Base-by-base conservation (phyloP, 2,797 vertebrate genomes). In the Chromis chromis region DNA sequence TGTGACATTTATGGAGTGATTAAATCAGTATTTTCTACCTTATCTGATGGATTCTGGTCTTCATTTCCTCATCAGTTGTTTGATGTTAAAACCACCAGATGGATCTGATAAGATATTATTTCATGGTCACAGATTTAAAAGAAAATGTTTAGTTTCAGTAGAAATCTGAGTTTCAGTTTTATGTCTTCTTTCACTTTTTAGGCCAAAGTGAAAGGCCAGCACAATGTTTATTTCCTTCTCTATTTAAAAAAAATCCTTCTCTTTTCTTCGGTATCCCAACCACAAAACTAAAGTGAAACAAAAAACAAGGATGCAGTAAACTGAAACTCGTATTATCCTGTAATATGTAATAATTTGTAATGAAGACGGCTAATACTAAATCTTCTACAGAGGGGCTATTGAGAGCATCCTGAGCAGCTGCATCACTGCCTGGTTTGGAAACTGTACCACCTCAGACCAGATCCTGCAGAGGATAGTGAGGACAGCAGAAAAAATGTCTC, bases 121-220 rank as follows among this genome's bases (percentile, higher is more conserved):
- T 50, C 4, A 14, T 46, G 9, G 17, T 3, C 70, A 65, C 0
- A 9, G 25, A 19, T 5, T 71, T 79, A 8, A 39, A 28, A 48
- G 6, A 49, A 86, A 79, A 66, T 12, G 7, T 6, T 31, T 6
- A 1, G n/a, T 79, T 89, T 88, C 9, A 40, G 1, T 2, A 12
- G 28, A 86, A 80, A 58, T n/a, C 0, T 5, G 2, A 69, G n/a
- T 86, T 84, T 83, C 72, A 74, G 24, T 75, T 80, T 76, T 44
- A 52, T 31, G 1, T 78, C 63, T 42, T 61, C 40, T 73, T 85
- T 86, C 39, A 59, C 14, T 66, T 69, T 50, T 6, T 0, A 28
- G 6, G 2, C 8, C 3, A 33, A 36, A 40, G 0, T 22, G 4
- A 81, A 25, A 21, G 58, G n/a, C n/a, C 24, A 54, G 17, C 6